Evolutionary conservation across 2,888 invertebrate genomes (phyloP).

Genomic region (Morpho deidamia): DNA sequence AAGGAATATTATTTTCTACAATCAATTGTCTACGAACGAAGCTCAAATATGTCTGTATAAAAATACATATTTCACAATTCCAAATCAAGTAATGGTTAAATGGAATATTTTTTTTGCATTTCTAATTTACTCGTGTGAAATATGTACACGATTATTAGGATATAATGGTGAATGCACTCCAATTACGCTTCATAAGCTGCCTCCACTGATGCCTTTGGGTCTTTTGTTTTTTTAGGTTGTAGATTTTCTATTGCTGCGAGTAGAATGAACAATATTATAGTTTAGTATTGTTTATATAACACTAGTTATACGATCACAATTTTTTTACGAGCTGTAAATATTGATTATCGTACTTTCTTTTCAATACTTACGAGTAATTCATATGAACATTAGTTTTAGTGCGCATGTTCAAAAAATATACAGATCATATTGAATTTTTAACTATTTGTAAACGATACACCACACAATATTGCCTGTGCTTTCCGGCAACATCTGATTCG

Average conservation of each 20-base stretch:
- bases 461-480: background rate
- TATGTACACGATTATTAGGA: conserved; percentile 5
- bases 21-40: no score
- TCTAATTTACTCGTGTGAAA: no score
- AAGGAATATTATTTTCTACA: no score
- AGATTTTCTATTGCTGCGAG: conserved; percentile 33
- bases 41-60: no score
- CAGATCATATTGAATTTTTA: background rate
- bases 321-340: conserved; percentile 8
- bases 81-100: no score
- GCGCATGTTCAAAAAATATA: conserved; percentile 1
- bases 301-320: conserved; percentile 12
- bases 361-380: background rate
- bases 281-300: conserved; percentile 25
- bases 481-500: background rate
- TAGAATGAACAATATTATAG: conserved; percentile 18
- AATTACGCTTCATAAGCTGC: conserved; percentile 38
- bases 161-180: conserved; percentile 56
- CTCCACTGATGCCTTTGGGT: conserved; percentile 53
- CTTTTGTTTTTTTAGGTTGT: conserved; percentile 37
- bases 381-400: background rate
- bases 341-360: background rate
- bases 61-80: no score
- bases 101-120: no score
- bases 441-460: background rate